A percentile compares a stretch with the other conserved stretches of the same genome.
Conservation (phyloP, 1,140 invertebrate species). For the Acromyrmex echinatior region DNA sequence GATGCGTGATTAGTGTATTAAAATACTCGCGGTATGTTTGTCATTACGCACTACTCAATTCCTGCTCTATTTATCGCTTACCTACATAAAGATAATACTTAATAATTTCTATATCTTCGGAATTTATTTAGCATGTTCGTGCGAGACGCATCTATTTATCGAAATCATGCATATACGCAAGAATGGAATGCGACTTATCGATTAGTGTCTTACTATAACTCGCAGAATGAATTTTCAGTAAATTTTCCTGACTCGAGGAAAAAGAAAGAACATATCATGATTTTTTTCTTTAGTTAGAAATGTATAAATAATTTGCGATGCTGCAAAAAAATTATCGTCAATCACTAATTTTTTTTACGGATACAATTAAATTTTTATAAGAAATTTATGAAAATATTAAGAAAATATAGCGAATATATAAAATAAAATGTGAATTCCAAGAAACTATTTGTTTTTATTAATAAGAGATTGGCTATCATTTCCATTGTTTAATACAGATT, state of each 20-base stretch:
- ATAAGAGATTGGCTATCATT: no score
- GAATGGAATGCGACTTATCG: neutral
- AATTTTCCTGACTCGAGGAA: slow-evolving; percentile 9
- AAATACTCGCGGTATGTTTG: slow-evolving; percentile 21
- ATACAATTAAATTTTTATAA: neutral
- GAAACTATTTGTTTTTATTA: no score
- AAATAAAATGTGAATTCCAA: no score
- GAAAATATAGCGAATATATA: no score
- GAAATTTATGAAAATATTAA: neutral
- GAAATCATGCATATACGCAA: neutral
- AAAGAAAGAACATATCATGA: neutral
- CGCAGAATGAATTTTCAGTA: neutral
- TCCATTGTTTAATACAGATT: no score
- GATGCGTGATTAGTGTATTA: slow-evolving; percentile 28
- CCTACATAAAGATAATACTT: slow-evolving; percentile 20
- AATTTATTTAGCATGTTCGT: neutral
- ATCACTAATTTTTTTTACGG: neutral
- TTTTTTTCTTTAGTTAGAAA: neutral
- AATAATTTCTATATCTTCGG: neutral
- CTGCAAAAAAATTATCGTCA: neutral
- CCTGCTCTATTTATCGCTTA: slow-evolving; percentile 11
- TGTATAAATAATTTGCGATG: neutral
- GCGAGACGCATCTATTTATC: slow-evolving; percentile 2
- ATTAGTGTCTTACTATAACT: neutral
- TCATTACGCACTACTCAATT: slow-evolving; percentile 21